These are phyloP conservation scores for Syrphus vitripennis DNA, from an alignment of 2,888 invertebrate species.

Conservation along the genomic window DNA sequence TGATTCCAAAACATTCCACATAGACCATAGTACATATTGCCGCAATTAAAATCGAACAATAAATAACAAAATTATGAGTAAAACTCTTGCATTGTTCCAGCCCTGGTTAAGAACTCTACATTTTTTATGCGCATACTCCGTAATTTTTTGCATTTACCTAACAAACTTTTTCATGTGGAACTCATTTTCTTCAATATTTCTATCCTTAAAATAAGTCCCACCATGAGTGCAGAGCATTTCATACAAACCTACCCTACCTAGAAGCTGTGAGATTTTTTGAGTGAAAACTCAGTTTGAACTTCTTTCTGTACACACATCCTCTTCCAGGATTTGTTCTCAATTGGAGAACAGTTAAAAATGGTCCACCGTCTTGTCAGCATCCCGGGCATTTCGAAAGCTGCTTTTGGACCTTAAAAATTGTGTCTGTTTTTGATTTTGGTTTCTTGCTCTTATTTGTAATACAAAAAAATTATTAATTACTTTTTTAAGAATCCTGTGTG, in stretches of 20 bases:
- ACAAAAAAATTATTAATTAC: neutral
- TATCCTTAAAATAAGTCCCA: conserved; percentile 57
- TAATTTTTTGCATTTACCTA: neutral
- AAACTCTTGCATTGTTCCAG: neutral
- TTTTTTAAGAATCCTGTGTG: neutral
- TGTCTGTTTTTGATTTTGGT: conserved; percentile 32
- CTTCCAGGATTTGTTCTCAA: conserved; percentile 38
- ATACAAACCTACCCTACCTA: neutral
- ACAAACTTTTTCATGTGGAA: conserved; percentile 35
- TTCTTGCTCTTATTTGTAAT: conserved; percentile 13
- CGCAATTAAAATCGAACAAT: no score
- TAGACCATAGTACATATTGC: no score
- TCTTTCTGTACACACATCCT: conserved; percentile 15
- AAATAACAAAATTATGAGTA: no score
- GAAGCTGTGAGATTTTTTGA: conserved; percentile 2
- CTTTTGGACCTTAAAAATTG: conserved; percentile 58
- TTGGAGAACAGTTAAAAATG: conserved; percentile 78
- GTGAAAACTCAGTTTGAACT: conserved; percentile 31
- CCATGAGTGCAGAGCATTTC: neutral
- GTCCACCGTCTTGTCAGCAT: conserved; percentile 80
- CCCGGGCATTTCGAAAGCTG: conserved; percentile 74
- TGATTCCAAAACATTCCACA: no score
- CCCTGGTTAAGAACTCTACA: neutral
- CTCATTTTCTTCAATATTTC: conserved; percentile 2
- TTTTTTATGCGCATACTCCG: neutral